Conservation (phyloP, 2,888 invertebrate genomes). For the Merodon equestris region DNA sequence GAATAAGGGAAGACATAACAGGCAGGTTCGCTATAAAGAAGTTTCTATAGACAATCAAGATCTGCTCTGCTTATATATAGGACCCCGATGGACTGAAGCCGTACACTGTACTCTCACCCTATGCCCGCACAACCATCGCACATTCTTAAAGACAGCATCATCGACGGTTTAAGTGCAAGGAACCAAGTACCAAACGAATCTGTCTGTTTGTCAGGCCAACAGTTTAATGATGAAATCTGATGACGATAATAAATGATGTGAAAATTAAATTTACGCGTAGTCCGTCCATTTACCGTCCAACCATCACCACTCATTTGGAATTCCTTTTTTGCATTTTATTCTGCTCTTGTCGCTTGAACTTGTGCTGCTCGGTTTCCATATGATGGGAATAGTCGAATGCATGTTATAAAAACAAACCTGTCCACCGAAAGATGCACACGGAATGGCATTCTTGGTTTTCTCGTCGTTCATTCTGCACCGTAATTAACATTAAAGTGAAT, state of each 20-base stretch:
- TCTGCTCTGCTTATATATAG: too few relatives aligned
- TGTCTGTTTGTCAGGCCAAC: slow-evolving; percentile 32
- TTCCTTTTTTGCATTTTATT: slow-evolving; percentile 63
- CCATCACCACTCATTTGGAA: slow-evolving; percentile 53
- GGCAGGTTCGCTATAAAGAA: too few relatives aligned
- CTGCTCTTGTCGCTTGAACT: slow-evolving; percentile 16
- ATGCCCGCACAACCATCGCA: too few relatives aligned
- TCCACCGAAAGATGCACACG: slow-evolving; percentile 35
- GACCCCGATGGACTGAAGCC: too few relatives aligned
- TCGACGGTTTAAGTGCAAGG: too few relatives aligned
- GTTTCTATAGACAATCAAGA: too few relatives aligned
- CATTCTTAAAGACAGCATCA: too few relatives aligned
- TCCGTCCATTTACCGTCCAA: neutral
- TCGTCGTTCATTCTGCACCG: slow-evolving; percentile 33
- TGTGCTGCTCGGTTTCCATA: slow-evolving; percentile 32
- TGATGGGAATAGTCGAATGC: slow-evolving; percentile 31
- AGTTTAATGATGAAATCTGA: slow-evolving; percentile 66
- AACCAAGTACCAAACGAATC: too few relatives aligned
- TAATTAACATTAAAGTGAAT: slow-evolving; percentile 68
- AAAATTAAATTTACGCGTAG: slow-evolving; percentile 65
- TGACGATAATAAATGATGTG: slow-evolving; percentile 66
- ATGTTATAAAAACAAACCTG: slow-evolving; percentile 28
- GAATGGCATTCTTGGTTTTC: slow-evolving; percentile 17
- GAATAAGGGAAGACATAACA: too few relatives aligned
- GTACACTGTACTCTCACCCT: too few relatives aligned